Evolutionary conservation across 1,140 invertebrate genomes (phyloP), one percentile per base, ranked within the genome.

Genomic region (Drosophila arizonae): DNA sequence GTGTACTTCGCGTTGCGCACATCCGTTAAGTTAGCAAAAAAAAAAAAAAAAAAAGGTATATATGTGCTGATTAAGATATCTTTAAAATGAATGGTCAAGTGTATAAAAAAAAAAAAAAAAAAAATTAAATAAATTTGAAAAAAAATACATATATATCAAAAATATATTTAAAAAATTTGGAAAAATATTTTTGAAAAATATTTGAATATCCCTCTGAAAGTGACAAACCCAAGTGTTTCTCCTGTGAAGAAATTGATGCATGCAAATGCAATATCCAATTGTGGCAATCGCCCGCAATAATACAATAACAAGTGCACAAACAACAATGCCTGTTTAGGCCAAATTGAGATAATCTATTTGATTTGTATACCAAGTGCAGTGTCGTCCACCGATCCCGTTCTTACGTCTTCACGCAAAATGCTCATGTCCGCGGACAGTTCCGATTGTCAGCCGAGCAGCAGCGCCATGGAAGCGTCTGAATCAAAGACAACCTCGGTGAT

Each of bases 401-500:
- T 9, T 4, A 36, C 33, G 8, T 17, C 46, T 6, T 2, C 17
- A 60, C 67, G 41, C 54, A 88, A 88, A 90, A 92, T 92, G 90
- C 72, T 91, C 17, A 92, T 92, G 91, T 91, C 91, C 66, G 91
- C 91, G 58, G 91, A 92, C 79, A 91, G 90, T 80, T 91, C 91
- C 50, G 89, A 88, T 77, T 85, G 81, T 75, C 81, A 76, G 72
- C 73, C 81, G 28, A 71, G 70, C 41, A 85, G 84, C 63, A 81
- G 73, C 72, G 76, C 73, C 50, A 69, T 68, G 43, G 76, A 76
- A 45, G 33, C 72, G 5, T 50, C 70, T 55, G 51, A 70, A 64
- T 77, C 77, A 63, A 87, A 87, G 60, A 85, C 72, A 58, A 87
- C 72, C 75, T 90, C 90, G 21, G 82, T 88, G 56, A 88, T 88